phyloP scores from a whole-genome alignment of 1,140 invertebrate genomes.

The Melipona quadrifasciata region DNA sequence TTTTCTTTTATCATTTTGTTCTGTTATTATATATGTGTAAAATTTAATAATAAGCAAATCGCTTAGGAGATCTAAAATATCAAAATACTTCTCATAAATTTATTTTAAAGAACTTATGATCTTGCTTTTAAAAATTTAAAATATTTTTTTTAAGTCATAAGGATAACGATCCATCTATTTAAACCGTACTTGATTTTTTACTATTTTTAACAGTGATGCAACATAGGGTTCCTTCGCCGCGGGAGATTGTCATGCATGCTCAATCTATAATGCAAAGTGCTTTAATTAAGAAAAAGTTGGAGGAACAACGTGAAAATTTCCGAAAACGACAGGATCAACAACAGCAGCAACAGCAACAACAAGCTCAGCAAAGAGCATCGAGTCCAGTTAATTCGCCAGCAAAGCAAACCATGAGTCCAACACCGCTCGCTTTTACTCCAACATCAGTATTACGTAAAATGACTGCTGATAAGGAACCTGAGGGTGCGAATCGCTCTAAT shows the following conservation, averaged over 20 bases:
- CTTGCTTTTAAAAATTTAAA: not conserved
- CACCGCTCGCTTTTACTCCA: conserved; percentile 92
- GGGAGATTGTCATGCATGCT: conserved; percentile 91
- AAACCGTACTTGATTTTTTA: conserved; percentile 31
- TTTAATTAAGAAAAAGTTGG: conserved; percentile 92
- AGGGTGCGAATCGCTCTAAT: conserved; percentile 78
- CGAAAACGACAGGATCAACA: conserved; percentile 89
- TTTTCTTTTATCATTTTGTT: not conserved
- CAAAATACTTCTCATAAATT: not conserved
- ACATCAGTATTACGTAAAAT: conserved; percentile 95
- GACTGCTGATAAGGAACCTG: conserved; percentile 92
- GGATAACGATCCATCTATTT: not conserved
- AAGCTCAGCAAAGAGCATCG: conserved; percentile 73
- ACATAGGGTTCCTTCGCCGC: conserved; percentile 90
- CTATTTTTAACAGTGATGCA: conserved; percentile 82
- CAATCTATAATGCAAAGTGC: conserved; percentile 92
- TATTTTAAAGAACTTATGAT: not conserved
- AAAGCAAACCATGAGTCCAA: conserved; percentile 81
- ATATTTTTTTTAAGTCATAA: conserved; percentile 3
- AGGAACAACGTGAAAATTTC: conserved; percentile 92
- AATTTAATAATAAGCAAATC: not conserved
- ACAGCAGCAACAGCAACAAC: conserved; percentile 82
- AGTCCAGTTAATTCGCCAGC: conserved; percentile 78
- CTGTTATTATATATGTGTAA: not conserved
- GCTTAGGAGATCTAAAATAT: not conserved